phyloP scores from a whole-genome alignment of 2,113 vertebrate species.

The Ivindomyrus marchei region DNA sequence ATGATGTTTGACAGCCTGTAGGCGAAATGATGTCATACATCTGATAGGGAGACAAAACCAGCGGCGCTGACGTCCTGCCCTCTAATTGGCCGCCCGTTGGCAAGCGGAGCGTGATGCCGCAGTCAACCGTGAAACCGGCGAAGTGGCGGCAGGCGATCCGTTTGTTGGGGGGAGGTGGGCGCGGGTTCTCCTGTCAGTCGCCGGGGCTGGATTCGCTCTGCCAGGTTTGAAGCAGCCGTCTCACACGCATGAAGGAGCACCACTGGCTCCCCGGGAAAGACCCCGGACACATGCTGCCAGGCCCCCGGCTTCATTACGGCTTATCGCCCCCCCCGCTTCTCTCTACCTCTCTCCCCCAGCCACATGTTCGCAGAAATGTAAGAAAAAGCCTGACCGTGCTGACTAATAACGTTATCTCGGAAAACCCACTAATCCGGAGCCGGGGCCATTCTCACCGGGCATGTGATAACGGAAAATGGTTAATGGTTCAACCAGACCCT shows the following conservation, averaged over 20 bases:
- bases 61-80: neutral
- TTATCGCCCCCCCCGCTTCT: slow-evolving; percentile 13
- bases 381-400: slow-evolving; percentile 55
- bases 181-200: neutral
- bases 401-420: slow-evolving; percentile 36
- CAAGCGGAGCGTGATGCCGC: neutral
- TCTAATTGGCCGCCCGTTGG: neutral
- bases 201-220: neutral
- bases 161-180: neutral
- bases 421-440: slow-evolving; percentile 10
- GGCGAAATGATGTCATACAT: neutral
- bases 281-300: slow-evolving; percentile 16
- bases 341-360: slow-evolving; percentile 56
- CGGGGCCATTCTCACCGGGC: neutral
- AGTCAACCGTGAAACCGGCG: neutral
- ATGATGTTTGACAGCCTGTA: neutral
- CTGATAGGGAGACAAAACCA: neutral
- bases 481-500: neutral
- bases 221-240: neutral
- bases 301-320: slow-evolving; percentile 54
- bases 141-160: neutral
- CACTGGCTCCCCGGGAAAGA: neutral
- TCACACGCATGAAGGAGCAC: neutral
- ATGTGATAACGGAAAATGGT: neutral
- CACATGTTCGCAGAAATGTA: slow-evolving; percentile 51